These are phyloP conservation scores for Eptatretus atami DNA, from an alignment of 2,797 vertebrate species.

Conservation along the genomic window DNA sequence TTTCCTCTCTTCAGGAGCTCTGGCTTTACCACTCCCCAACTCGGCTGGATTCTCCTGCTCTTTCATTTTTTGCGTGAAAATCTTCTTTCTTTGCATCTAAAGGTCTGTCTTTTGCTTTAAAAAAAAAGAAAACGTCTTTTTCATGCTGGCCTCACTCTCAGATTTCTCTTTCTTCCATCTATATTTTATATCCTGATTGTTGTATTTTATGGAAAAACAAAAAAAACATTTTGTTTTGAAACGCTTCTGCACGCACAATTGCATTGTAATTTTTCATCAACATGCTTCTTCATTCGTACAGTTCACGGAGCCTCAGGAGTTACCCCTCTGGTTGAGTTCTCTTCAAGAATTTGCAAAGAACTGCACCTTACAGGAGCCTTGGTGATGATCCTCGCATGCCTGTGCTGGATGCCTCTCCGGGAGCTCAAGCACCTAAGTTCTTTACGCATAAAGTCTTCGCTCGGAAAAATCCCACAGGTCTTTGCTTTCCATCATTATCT, in stretches of 20 bases:
- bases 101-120: constrained; percentile 27
- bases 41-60: constrained; percentile 74
- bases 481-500: no score
- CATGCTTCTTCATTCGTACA: constrained; percentile 12
- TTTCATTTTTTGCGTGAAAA: constrained; percentile 81
- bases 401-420: constrained; percentile 66
- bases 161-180: no score
- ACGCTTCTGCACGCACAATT: no score
- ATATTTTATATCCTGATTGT: no score
- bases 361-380: constrained; percentile 69
- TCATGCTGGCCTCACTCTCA: no score
- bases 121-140: no score
- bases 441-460: constrained; percentile 72
- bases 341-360: constrained; percentile 80
- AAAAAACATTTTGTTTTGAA: no score
- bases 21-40: constrained; percentile 95
- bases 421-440: constrained; percentile 81
- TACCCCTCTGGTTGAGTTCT: constrained; percentile 93
- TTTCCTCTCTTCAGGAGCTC: constrained; percentile 59
- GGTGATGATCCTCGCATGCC: constrained; percentile 84
- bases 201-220: no score
- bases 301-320: constrained; percentile 72
- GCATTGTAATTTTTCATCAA: no score
- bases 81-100: constrained; percentile 74
- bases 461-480: constrained; percentile 20